These are phyloP conservation scores for Condylura cristata DNA, from an alignment of 2,113 vertebrate genomes.

Conservation along the genomic window DNA sequence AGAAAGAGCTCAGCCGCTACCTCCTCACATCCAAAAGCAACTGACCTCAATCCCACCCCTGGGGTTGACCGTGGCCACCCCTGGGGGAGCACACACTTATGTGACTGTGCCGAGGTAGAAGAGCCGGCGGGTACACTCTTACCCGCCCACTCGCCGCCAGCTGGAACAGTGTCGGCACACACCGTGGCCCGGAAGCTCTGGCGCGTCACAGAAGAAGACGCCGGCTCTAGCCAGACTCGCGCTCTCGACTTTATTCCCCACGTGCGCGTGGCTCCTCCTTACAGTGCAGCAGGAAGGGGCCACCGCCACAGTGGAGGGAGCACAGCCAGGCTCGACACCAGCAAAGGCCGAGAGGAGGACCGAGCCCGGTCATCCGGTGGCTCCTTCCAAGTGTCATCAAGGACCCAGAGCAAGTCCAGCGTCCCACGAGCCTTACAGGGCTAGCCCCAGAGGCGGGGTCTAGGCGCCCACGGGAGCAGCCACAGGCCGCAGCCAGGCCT, in stretches of 20 bases:
- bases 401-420: not conserved
- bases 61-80: not conserved
- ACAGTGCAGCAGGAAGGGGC: not conserved
- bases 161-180: not conserved
- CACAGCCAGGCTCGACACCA: not conserved
- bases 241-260: slow-evolving; percentile 67
- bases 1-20: not conserved
- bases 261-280: not conserved
- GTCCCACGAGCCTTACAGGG: not conserved
- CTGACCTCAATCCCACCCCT: not conserved
- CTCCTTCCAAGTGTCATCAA: slow-evolving; percentile 6
- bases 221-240: not conserved
- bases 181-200: not conserved
- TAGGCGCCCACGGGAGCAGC: not conserved
- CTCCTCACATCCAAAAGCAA: not conserved
- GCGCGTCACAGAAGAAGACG: not conserved
- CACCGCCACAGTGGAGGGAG: not conserved
- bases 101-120: not conserved
- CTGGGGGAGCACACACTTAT: not conserved
- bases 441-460: not conserved
- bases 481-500: not conserved
- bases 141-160: not conserved
- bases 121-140: not conserved
- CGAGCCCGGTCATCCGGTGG: not conserved
- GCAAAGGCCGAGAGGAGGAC: not conserved